Evolutionary conservation across 2,113 vertebrate species (phyloP), one percentile per base, ranked within the genome.

Genomic region (Lepidothrix coronata): DNA sequence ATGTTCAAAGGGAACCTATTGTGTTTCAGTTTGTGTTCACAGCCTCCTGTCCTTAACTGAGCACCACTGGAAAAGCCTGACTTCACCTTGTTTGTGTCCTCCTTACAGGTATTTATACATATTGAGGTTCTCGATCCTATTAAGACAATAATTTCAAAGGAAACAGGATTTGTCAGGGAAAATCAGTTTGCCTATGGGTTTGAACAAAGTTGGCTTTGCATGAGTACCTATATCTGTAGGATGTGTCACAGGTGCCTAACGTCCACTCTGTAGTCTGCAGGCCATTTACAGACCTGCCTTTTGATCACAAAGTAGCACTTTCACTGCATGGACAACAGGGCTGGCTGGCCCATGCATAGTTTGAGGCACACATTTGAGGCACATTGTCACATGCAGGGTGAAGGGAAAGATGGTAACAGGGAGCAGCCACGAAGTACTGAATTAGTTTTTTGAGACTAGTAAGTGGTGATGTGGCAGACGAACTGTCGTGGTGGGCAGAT

Each of bases 341-440:
- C 35, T 72, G 84, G 18, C 24, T 44, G 57, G 37, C 46, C 37
- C 12, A 7, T 11, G 14, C 52, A 22, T 23, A 12, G 57, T 18
- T 17, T 44, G 57, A 71, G 31, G 3, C 35, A 57, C 25, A 49
- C 58, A 23, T 57, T 11, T 52, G 25, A 43, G 76, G 31, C 48
- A 25, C 0, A 0, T 14, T 62, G 24, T 54, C 66, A 54, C 11
- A 2, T 2, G 37, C 10, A 35, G 44, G 35, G 22, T 35, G 43
- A 91, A 33, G 20, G 39, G 39, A 79, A 68, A 67, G 37, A 11
- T 24, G 28, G 28, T 37, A 25, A 85, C 24, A 62, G 52, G 48
- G 30, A 77, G 31, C 25, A 58, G 52, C 54, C 35, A 71, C 14
- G 21, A 71, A 74, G 41, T 24, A 12, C 57, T 94, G 44, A 27